phyloP scores from a whole-genome alignment of 2,113 vertebrate species.

The Semicossyphus pulcher region DNA sequence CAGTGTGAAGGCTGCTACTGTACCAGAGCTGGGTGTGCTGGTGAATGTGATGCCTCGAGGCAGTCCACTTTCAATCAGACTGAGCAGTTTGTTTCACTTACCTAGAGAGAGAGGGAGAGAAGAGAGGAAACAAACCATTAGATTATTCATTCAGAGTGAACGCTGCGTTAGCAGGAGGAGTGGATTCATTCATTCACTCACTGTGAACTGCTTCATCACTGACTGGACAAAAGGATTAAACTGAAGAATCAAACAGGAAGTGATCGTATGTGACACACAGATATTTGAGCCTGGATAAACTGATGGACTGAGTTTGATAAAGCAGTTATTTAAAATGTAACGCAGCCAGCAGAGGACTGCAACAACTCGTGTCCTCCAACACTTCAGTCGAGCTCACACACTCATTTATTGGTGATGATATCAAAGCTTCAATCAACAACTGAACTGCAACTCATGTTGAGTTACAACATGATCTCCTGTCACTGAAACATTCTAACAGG shows the following conservation, averaged over 20 bases:
- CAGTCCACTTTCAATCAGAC: slow-evolving; percentile 63
- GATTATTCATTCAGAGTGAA: background rate
- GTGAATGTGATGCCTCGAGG: slow-evolving; percentile 47
- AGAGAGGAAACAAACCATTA: background rate
- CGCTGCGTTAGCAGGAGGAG: background rate
- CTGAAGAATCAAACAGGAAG: too few species aligned
- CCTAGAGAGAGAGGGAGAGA: slow-evolving; percentile 68
- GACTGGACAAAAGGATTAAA: too few species aligned
- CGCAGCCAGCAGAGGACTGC: background rate
- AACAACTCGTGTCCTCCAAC: too few species aligned
- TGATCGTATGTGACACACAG: background rate
- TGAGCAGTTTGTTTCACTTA: slow-evolving; percentile 78
- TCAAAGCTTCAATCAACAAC: too few species aligned
- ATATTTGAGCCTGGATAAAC: background rate
- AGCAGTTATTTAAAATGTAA: background rate
- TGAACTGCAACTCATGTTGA: too few species aligned
- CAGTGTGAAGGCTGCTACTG: slow-evolving; percentile 39
- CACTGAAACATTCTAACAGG: too few species aligned
- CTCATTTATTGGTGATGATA: too few species aligned
- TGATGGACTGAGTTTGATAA: background rate
- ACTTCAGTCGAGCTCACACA: too few species aligned
- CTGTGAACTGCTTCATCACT: background rate
- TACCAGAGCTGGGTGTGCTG: slow-evolving; percentile 49
- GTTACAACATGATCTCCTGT: too few species aligned
- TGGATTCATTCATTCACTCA: background rate